These are phyloP conservation scores for Cercocebus atys DNA, from an alignment of 2,113 vertebrate species.

Conservation along the genomic window DNA sequence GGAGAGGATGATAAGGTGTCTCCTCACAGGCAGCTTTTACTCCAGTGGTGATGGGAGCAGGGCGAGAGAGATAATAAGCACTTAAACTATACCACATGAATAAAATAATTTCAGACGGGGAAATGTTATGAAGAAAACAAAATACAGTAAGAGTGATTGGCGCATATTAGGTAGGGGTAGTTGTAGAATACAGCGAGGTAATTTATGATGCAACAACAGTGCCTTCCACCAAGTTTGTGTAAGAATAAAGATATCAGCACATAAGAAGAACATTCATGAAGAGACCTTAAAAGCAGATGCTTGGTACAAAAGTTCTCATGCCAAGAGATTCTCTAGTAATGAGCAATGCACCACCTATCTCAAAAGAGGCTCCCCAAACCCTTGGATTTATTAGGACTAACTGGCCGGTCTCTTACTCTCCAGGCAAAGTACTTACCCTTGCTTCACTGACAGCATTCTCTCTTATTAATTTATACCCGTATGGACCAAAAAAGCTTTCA, in stretches of 20 bases:
- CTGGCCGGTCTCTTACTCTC: not conserved
- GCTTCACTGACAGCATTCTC: not conserved
- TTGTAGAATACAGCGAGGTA: not conserved
- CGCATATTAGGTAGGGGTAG: accelerated
- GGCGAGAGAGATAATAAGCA: not conserved
- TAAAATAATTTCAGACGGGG: not conserved
- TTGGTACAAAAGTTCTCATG: not conserved
- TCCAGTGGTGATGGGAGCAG: not conserved
- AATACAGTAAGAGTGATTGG: accelerated
- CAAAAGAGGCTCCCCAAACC: not conserved
- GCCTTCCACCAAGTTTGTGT: not conserved
- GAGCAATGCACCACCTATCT: not conserved
- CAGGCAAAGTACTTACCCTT: not conserved
- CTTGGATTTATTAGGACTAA: not conserved
- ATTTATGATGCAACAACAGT: not conserved
- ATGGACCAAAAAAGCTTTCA: not conserved
- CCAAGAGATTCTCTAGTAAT: not conserved
- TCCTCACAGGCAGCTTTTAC: not conserved
- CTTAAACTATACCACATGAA: not conserved
- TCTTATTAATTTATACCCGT: not conserved
- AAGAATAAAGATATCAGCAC: not conserved
- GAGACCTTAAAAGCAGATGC: not conserved
- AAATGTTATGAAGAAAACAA: not conserved
- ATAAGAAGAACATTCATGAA: not conserved
- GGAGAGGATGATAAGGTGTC: not conserved